These are phyloP conservation scores for Coccyzus lansbergi DNA, from an alignment of 2,797 vertebrate genomes.

Conservation along the genomic window DNA sequence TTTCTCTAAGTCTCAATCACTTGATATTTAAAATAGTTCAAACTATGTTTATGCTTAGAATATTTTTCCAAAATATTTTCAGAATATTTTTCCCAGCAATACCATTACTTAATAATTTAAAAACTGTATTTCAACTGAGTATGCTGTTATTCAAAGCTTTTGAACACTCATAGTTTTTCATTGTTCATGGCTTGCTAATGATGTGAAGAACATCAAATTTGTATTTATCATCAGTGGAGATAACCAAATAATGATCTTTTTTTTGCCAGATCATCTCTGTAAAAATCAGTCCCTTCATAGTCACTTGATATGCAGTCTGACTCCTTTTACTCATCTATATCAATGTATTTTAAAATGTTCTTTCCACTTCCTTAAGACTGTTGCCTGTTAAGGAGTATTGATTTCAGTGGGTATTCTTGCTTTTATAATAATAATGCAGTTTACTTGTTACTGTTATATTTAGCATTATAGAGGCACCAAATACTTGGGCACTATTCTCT, in stretches of 20 bases:
- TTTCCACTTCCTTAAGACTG: neutral
- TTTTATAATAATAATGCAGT: neutral
- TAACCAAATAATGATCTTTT: neutral
- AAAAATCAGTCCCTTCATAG: neutral
- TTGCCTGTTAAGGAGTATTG: neutral
- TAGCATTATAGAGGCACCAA: rapidly evolving
- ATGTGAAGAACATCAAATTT: neutral
- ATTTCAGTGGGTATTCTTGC: neutral
- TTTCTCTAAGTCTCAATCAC: neutral
- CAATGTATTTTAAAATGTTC: neutral
- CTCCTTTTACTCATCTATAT: neutral
- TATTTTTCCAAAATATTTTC: too few relatives aligned
- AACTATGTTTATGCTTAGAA: neutral
- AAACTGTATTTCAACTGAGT: neutral
- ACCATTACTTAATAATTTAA: neutral
- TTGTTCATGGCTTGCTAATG: neutral
- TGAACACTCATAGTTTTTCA: neutral
- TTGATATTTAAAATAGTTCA: neutral
- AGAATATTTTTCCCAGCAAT: neutral
- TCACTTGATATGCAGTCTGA: neutral
- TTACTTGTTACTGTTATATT: neutral
- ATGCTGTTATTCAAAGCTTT: neutral
- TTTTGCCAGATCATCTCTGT: neutral
- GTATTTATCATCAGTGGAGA: neutral
- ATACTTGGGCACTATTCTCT: neutral